Conservation (phyloP, 2,113 vertebrate species). For the Ceyx margarethae region DNA sequence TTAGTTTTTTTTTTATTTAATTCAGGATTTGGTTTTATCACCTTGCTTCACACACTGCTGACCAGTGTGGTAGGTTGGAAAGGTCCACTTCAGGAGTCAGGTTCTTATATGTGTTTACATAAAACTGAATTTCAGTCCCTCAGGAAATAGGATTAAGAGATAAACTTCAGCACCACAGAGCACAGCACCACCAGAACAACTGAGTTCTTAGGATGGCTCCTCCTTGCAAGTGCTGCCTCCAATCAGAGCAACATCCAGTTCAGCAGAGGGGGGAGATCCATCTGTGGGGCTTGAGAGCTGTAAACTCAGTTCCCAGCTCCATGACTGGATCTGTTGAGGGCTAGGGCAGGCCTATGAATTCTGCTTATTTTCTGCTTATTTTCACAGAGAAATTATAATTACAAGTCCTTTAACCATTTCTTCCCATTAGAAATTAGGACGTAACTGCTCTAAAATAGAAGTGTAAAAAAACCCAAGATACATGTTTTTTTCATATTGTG, state of each 20-base stretch:
- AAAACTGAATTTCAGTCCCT: neutral
- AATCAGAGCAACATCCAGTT: neutral
- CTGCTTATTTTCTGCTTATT: neutral
- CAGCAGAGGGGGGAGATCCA: neutral
- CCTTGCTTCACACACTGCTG: neutral
- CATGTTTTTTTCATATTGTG: neutral
- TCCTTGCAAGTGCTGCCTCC: rapidly evolving
- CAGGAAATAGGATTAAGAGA: rapidly evolving
- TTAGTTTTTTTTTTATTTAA: too few species aligned
- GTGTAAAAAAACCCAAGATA: neutral
- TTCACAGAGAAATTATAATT: neutral
- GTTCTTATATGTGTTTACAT: neutral
- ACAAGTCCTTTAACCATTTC: neutral
- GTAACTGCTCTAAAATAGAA: neutral
- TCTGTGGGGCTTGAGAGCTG: neutral
- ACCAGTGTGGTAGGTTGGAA: neutral
- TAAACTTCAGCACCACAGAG: neutral
- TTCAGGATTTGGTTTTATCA: neutral
- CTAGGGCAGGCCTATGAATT: neutral
- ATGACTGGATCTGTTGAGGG: rapidly evolving
- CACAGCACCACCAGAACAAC: neutral
- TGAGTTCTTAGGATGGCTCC: neutral
- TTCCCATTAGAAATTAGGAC: neutral
- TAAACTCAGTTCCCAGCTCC: neutral
- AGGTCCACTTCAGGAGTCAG: neutral